phyloP scores from a whole-genome alignment of 2,113 vertebrate species.

The human (Homo sapiens) region GRCh38 chr17:68585001-68585500 shows the following conservation, averaged over 20 bases:
- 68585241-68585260: background rate
- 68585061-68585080: background rate
- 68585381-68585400: too few relatives aligned
- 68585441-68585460: too few relatives aligned
- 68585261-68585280: background rate
- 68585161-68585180: background rate
- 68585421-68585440: too few relatives aligned
- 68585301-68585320: too few relatives aligned
- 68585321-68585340: too few relatives aligned
- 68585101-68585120: fast-evolving
- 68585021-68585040: background rate
- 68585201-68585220: background rate
- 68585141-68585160: background rate
- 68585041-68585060: background rate
- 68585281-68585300: background rate
- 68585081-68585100: background rate
- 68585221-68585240: background rate
- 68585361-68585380: too few relatives aligned
- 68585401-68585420: too few relatives aligned
- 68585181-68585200: background rate
- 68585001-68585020: background rate
- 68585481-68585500: too few relatives aligned
- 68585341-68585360: too few relatives aligned
- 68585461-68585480: too few relatives aligned
- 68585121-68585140: background rate